phyloP scores from a whole-genome alignment of 2,888 invertebrate genomes.

The Tridacna gigas region DNA sequence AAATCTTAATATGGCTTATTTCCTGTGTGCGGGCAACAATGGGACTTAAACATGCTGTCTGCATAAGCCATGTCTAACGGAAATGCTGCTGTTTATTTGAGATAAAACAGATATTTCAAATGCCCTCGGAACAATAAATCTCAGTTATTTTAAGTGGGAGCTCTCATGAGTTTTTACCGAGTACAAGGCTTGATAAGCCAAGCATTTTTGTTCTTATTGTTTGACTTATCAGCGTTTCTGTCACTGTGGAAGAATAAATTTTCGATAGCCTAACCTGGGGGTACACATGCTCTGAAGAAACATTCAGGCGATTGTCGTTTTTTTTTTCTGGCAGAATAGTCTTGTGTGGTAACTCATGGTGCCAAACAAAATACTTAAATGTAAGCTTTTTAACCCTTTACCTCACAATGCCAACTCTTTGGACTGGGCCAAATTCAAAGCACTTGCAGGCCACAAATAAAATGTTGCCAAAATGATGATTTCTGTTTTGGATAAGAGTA shows the following conservation, averaged over 20 bases:
- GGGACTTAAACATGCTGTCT: conserved; percentile 12
- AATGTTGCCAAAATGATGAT: no score
- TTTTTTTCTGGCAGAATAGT: no score
- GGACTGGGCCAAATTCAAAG: no score
- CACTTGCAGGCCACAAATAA: no score
- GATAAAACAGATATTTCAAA: conserved; percentile 16
- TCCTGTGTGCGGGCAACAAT: background rate
- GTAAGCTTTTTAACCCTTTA: no score
- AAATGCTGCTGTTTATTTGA: conserved; percentile 22
- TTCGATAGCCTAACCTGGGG: conserved; percentile 13
- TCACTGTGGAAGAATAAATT: conserved; percentile 14
- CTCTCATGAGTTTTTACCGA: conserved; percentile 1
- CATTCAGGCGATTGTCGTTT: no score
- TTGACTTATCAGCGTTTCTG: conserved; percentile 17
- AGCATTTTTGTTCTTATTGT: conserved; percentile 21
- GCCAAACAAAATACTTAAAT: no score
- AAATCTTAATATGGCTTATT: no score
- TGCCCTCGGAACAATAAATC: conserved; percentile 22
- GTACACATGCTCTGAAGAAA: no score
- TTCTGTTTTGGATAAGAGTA: no score
- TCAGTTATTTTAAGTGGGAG: conserved; percentile 23
- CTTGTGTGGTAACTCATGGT: no score
- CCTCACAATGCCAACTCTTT: no score
- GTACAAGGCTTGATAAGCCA: conserved; percentile 17
- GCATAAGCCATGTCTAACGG: background rate